Base-by-base conservation (phyloP, 2,113 vertebrate species). In the Todiramphus chloris region DNA sequence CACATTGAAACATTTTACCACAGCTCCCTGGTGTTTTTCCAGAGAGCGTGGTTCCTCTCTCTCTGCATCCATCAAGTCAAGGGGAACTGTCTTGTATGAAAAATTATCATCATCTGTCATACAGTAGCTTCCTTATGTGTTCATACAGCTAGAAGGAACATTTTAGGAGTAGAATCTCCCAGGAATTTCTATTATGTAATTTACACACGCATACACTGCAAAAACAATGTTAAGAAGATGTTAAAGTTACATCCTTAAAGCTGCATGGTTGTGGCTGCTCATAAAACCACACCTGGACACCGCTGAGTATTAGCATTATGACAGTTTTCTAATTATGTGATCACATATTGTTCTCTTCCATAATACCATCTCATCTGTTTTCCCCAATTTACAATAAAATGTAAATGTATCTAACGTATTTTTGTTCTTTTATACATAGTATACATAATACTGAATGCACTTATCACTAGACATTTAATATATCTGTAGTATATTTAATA, bases 61-160 rank as follows among this genome's bases (percentile, higher is more conserved):
- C 81, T 43, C 89, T 79, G 89, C 91, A 95, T 96, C 93, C 75
- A 92, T 96, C 96, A 96, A 11, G 11, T 95, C 95, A 95, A 93
- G 72, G 89, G 89, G 84, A 96, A 90, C 89, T 90, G 91, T 93
- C 87, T 93, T 14, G 27, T 70, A 85, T 94, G 87, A 96, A 96
- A 97, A 96, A 96, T 94, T 91, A 94, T 93, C 30, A 0, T 95
- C 87, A 95, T 95, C 93, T 93, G 91, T 91, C 94, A 94, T 73
- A 93, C 31, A 85, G 83, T 39, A 89, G 70, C 74, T 91, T 95
- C 70, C 77, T 87, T 87, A 85, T 59, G 43, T n/a, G 74, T 51
- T 95, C 83, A 48, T 89, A 87, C 33, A 87, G 89, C 89, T 89
- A 87, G 70, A 93, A 94, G 74, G 81, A 87, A 95, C 33, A 55